Evolutionary conservation across 2,113 vertebrate genomes (phyloP).

Genomic region (Myotis lucifugus): DNA sequence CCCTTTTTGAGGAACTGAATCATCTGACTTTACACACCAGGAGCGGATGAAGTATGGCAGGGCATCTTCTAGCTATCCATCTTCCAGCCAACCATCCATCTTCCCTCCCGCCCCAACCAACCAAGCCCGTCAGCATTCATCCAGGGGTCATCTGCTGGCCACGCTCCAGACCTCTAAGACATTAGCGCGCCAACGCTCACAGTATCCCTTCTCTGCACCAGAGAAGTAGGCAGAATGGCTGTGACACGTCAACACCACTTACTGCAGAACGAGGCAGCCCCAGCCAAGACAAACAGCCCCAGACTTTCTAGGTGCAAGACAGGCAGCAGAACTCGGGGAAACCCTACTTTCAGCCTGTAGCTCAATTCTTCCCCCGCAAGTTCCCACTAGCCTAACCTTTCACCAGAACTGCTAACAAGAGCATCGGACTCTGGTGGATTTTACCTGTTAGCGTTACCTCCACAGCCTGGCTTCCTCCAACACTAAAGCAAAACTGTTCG

Average conservation of each 20-base stretch:
- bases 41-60: neutral
- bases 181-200: neutral
- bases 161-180: neutral
- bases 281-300: neutral
- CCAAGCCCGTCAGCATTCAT: neutral
- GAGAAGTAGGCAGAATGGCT: neutral
- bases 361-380: neutral
- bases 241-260: neutral
- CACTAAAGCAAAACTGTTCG: neutral
- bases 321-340: neutral
- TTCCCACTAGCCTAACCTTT: neutral
- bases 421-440: neutral
- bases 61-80: neutral
- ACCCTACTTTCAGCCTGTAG: neutral
- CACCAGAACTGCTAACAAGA: neutral
- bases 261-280: neutral
- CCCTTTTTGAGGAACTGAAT: neutral
- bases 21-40: neutral
- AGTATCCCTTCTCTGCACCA: neutral
- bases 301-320: neutral
- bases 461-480: neutral
- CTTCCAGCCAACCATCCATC: neutral
- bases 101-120: fast-evolving
- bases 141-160: neutral
- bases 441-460: neutral